Base-by-base conservation (phyloP, 2,113 vertebrate species). In the Azemiops feae region DNA sequence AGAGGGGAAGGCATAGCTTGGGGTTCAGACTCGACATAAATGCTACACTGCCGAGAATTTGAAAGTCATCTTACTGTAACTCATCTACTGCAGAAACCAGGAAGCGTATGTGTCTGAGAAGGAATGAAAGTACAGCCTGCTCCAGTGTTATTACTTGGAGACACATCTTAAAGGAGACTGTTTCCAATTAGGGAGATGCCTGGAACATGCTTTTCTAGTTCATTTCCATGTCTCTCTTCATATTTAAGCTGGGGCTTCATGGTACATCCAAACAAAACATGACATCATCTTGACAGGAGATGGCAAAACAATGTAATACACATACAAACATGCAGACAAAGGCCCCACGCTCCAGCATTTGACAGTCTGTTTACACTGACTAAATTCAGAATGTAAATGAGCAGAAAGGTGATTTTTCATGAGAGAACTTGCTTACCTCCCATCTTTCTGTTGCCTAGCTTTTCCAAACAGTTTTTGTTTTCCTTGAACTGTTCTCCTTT, bases 21-120 rank as follows among this genome's bases (percentile, higher is more conserved):
- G 87, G 52, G 53, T 93, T 89, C 58, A 23, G 43, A 47, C 60
- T 92, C 22, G 25, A 91, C 16, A 5, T 55, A 22, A 27, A 58
- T 52, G 39, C 91, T 0, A 0, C n/a, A 52, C 5, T 10, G 47
- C 23, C 23, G 54, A 69, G 10, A 30, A 34, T 0, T 0, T 1
- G 1, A 90, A 34, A 91, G 43, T 89, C 90, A 10, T 43, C 85
- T 64, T n/a, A 1, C 16, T 90, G 91, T 45, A 30, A 57, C 87
- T 93, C 91, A 11, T 52, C 85, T 87, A 47, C 43, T 16, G 7
- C 34, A 53, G 43, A 64, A 93, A 91, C 86, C 1, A 3, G 30
- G 25, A 50, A 25, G 5, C 55, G 50, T n/a, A 93, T 85, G n/a
- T 12, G 85, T 5, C 39, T 30, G 85, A 30, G 58, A 87, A 25